A percentile compares a stretch with the other conserved stretches of the same genome.
Evolutionary conservation across 1,140 invertebrate species (phyloP).

Genomic region (Drosophila gunungcola): DNA sequence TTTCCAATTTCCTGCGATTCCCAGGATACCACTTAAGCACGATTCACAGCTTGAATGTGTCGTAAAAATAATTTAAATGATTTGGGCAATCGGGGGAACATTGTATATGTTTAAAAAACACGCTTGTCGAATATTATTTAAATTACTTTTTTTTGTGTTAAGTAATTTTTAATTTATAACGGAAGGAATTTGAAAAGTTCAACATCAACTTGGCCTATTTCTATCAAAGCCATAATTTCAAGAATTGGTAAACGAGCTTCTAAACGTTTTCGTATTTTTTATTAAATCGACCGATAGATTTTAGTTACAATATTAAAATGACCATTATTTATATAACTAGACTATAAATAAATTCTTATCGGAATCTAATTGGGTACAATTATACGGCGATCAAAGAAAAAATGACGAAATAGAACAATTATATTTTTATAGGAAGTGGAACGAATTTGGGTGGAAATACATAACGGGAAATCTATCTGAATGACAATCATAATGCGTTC

Average conservation of each 20-base stretch:
- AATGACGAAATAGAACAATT: constrained; percentile 22
- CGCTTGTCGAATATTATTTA: not conserved
- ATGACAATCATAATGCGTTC: constrained; percentile 37
- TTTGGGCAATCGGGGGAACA: constrained; percentile 24
- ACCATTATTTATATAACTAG: not conserved
- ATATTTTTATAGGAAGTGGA: not conserved
- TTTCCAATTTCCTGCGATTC: constrained; percentile 13
- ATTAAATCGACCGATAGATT: too few species aligned
- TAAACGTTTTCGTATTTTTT: too few species aligned
- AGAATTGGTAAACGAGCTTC: too few species aligned
- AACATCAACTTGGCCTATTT: too few species aligned
- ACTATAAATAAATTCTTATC: constrained; percentile 10
- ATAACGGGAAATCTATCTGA: constrained; percentile 11
- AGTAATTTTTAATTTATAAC: too few species aligned
- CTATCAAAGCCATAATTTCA: too few species aligned
- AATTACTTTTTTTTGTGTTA: too few species aligned
- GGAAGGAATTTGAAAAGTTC: too few species aligned
- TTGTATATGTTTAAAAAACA: not conserved
- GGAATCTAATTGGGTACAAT: constrained; percentile 21
- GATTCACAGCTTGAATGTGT: constrained; percentile 19
- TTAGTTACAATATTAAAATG: too few species aligned
- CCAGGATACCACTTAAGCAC: constrained; percentile 38
- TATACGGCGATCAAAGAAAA: not conserved
- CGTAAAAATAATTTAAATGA: constrained; percentile 30
- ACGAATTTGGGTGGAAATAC: constrained; percentile 5